These are phyloP conservation scores for Eupeodes latifasciatus DNA, from an alignment of 2,888 invertebrate genomes.

Conservation along the genomic window DNA sequence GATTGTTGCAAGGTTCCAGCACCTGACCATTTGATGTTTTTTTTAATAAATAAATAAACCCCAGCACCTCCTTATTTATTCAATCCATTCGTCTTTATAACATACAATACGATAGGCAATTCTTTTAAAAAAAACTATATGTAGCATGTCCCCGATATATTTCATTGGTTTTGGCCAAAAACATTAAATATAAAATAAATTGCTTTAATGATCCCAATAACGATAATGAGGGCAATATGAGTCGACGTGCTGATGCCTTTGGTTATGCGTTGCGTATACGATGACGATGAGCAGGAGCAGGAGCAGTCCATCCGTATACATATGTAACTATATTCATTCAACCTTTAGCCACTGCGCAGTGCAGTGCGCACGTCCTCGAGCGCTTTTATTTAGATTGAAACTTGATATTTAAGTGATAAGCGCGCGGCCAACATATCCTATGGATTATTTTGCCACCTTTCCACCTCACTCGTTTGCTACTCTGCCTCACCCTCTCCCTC, in stretches of 20 bases:
- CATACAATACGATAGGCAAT: conserved; percentile 1
- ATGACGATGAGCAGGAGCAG: conserved; percentile 45
- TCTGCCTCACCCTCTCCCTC: neutral
- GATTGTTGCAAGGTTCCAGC: neutral
- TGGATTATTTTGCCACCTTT: conserved; percentile 76
- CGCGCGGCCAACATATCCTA: conserved; percentile 59
- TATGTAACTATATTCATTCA: too few species aligned
- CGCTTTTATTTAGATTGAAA: conserved; percentile 82
- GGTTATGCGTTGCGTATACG: conserved; percentile 65
- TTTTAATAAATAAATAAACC: conserved; percentile 10
- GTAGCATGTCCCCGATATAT: conserved; percentile 72
- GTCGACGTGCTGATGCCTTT: conserved; percentile 60
- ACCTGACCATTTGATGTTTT: conserved; percentile 22
- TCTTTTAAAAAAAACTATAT: conserved; percentile 41
- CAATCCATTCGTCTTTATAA: conserved; percentile 2
- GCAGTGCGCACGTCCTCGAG: conserved; percentile 68
- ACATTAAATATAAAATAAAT: conserved; percentile 78
- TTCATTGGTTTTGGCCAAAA: conserved; percentile 67
- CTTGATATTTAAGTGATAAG: conserved; percentile 83
- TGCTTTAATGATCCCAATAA: conserved; percentile 83
- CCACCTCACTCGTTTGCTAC: conserved; percentile 46
- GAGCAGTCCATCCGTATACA: conserved; percentile 17
- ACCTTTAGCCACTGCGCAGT: conserved; percentile 29
- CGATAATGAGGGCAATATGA: conserved; percentile 83
- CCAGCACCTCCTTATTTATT: conserved; percentile 5